Base-by-base conservation (phyloP, 1,140 invertebrate genomes). In the Zaprionus davidi region DNA sequence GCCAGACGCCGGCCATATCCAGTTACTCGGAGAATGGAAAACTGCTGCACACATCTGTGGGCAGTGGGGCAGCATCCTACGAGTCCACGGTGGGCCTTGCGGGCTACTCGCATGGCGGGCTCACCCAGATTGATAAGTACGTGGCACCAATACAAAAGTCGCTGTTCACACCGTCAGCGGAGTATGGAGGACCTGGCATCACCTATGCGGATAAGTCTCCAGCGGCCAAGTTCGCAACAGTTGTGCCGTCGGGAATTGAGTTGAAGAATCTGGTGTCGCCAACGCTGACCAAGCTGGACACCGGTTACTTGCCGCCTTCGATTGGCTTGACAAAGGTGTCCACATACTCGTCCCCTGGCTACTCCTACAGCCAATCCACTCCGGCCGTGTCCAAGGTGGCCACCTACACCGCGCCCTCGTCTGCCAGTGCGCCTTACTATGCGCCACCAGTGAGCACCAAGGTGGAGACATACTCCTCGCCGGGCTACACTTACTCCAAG, bases 171-270 rank as follows among this genome's bases (percentile, higher is more conserved):
- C 86, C 90, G 0, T 79, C 91, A 4, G 72, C 83, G 4, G 85
- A 87, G 15, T 91, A 90, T 51, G 87, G 78, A 1, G 71, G 71
- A 15, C 44, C 82, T 5, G 82, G 83, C 3, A 91, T 92, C 15
- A 79, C 82, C 31, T 92, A 92, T 71, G 87, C 92, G 9, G 91
- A 92, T 9, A 90, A 91, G 71, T 92, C 91, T 0, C 92, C 91
- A 24, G 85, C 91, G 13, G 81, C 90, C 46, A 91, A 92, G 75
- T 92, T 76, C 65, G 91, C 92, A 0, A 81, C 82, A 0, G 80
- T 92, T 28, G 84, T 84, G 56, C 92, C 91, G 3, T 91, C 91
- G 0, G 87, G 87, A 15, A 84, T 92, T 15, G 90, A 90, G 78
- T 75, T 91, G 4, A 91, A 88, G 68, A 92, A 83, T 63, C 20